phyloP scores from a whole-genome alignment of 2,797 vertebrate species.

The Anabas testudineus region DNA sequence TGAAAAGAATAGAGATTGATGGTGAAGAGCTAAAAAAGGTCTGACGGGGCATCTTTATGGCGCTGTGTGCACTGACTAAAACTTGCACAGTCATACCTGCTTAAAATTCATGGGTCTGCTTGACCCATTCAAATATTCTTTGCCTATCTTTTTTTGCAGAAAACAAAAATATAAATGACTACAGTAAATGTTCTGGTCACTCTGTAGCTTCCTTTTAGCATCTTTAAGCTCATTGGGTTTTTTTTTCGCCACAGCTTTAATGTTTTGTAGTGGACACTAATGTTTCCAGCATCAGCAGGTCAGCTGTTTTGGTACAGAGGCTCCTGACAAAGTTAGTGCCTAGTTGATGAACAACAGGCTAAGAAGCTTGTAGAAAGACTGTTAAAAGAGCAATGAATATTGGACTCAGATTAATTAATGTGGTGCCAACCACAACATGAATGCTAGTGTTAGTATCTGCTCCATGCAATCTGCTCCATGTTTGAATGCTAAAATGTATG shows the following conservation, averaged over 20 bases:
- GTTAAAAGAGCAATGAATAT: too few relatives aligned
- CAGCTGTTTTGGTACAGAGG: background rate
- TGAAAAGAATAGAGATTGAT: conserved; percentile 53
- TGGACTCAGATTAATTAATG: too few relatives aligned
- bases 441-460: too few relatives aligned
- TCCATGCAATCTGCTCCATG: too few relatives aligned
- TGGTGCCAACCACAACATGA: too few relatives aligned
- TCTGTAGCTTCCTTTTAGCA: background rate
- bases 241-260: background rate
- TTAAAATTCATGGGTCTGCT: conserved; percentile 40
- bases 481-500: too few relatives aligned
- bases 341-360: background rate
- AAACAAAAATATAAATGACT: background rate
- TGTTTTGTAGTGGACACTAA: background rate
- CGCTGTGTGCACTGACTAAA: conserved; percentile 37
- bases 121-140: conserved; percentile 2
- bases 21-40: conserved; percentile 59
- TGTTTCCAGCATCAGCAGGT: background rate
- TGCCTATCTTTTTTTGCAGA: background rate
- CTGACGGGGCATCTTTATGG: conserved; percentile 58
- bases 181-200: too few relatives aligned
- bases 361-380: background rate
- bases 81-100: conserved; percentile 65
- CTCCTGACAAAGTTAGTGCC: too few relatives aligned
- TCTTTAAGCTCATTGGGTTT: background rate